phyloP scores from a whole-genome alignment of 2,888 invertebrate genomes.

The Caenorhabditis sulstoni region DNA sequence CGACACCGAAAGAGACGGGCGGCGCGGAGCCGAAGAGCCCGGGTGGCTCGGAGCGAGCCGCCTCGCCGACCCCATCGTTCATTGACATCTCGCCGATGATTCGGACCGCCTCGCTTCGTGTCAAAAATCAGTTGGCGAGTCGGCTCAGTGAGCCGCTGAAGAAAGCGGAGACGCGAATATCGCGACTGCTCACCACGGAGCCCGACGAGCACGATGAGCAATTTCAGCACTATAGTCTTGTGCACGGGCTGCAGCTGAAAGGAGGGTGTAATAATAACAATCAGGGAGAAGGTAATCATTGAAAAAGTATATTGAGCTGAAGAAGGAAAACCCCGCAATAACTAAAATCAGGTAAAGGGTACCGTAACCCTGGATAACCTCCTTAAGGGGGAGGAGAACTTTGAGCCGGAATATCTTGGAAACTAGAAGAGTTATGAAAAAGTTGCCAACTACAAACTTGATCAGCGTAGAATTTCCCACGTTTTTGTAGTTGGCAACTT shows the following conservation, averaged over 20 bases:
- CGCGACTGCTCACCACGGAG: constrained; percentile 37
- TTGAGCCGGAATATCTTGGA: no score
- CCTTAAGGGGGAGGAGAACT: no score
- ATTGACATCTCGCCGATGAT: constrained; percentile 64
- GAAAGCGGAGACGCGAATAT: constrained; percentile 54
- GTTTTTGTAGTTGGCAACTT: no score
- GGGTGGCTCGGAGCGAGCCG: constrained; percentile 16
- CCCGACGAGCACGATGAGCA: constrained; percentile 30
- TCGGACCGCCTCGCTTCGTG: constrained; percentile 62
- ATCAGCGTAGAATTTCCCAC: no score
- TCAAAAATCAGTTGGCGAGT: constrained; percentile 62
- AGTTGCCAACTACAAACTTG: no score
- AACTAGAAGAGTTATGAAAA: no score
- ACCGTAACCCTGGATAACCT: no score
- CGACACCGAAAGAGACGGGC: constrained; percentile 12
- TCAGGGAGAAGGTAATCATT: constrained; percentile 37
- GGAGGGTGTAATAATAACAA: constrained; percentile 48
- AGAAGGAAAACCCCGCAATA: no score
- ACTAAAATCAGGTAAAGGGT: no score
- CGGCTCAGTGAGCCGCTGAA: constrained; percentile 69
- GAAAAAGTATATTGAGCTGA: no score
- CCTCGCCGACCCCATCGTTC: constrained; percentile 43
- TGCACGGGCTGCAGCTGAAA: constrained; percentile 47
- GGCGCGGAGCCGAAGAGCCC: constrained; percentile 1
- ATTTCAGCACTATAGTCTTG: constrained; percentile 59